Percentiles rank a stretch among this genome's conserved stretches.
These are phyloP conservation scores for Anoplophora glabripennis DNA, from an alignment of 1,140 invertebrate species.

Conservation along the genomic window DNA sequence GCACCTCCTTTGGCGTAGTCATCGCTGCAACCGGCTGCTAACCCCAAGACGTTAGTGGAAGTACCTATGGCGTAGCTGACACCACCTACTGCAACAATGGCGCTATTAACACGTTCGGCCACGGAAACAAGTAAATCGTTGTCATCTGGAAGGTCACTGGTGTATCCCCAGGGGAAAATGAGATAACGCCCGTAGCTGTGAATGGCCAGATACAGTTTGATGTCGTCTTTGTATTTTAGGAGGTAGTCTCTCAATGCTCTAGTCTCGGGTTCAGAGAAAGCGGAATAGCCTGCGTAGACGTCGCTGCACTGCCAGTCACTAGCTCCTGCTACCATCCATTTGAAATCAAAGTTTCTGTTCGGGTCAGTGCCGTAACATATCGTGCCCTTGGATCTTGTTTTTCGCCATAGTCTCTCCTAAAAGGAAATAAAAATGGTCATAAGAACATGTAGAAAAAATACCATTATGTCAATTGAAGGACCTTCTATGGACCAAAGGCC, in stretches of 20 bases:
- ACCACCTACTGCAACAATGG: constrained; percentile 51
- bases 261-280: constrained; percentile 77
- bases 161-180: constrained; percentile 73
- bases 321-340: constrained; percentile 62
- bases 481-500: too few relatives aligned
- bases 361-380: constrained; percentile 59
- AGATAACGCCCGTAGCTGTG: constrained; percentile 67
- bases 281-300: constrained; percentile 63
- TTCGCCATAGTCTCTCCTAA: constrained; percentile 64
- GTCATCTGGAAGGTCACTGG: constrained; percentile 47
- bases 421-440: constrained; percentile 17
- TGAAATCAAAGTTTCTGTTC: constrained; percentile 67
- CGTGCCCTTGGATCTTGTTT: constrained; percentile 53
- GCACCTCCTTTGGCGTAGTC: constrained; percentile 66
- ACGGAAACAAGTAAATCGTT: constrained; percentile 48
- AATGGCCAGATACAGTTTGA: constrained; percentile 66
- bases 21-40: constrained; percentile 65
- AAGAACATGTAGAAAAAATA: not conserved
- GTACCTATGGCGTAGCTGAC: constrained; percentile 60
- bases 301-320: constrained; percentile 63
- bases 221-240: constrained; percentile 45
- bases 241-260: constrained; percentile 56
- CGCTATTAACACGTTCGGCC: constrained; percentile 46
- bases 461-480: not conserved
- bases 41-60: constrained; percentile 59